Evolutionary conservation across 2,888 invertebrate species (phyloP).

Genomic region (Erynnis tages): DNA sequence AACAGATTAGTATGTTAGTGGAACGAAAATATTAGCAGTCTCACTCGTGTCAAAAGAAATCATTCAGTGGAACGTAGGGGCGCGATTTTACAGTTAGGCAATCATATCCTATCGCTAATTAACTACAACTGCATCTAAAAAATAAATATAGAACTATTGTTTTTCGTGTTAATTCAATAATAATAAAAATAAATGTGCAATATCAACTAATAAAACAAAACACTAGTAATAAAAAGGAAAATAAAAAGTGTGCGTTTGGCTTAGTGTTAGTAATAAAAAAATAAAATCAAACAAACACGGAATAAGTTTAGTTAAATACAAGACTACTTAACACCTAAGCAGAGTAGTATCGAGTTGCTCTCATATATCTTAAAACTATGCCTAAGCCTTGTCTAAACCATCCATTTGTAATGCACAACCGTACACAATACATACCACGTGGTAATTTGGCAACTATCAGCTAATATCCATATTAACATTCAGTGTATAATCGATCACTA

Average conservation of each 20-base stretch:
- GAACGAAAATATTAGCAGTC: too few species aligned
- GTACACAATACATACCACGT: too few species aligned
- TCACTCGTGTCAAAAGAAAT: too few species aligned
- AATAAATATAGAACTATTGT: slow-evolving; percentile 17
- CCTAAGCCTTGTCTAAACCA: slow-evolving; percentile 7
- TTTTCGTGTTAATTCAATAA: not conserved
- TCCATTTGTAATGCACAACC: not conserved
- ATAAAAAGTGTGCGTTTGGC: slow-evolving; percentile 23
- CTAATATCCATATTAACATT: not conserved
- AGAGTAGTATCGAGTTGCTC: slow-evolving; percentile 28
- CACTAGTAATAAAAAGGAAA: not conserved
- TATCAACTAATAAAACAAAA: not conserved
- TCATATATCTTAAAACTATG: slow-evolving; percentile 27
- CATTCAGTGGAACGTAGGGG: too few species aligned
- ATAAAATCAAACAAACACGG: slow-evolving; percentile 23
- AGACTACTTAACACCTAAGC: slow-evolving; percentile 21
- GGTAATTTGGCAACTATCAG: too few species aligned
- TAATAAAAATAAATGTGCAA: slow-evolving; percentile 5
- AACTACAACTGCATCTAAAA: slow-evolving; percentile 22
- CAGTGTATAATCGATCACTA: not conserved
- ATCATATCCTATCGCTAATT: not conserved
- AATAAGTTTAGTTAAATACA: slow-evolving; percentile 19
- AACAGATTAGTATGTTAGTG: too few species aligned
- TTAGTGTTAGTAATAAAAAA: slow-evolving; percentile 9
- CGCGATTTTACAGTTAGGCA: too few species aligned